Evolutionary conservation across 2,113 vertebrate genomes (phyloP).

Genomic region (Nyctibius bracteatus): DNA sequence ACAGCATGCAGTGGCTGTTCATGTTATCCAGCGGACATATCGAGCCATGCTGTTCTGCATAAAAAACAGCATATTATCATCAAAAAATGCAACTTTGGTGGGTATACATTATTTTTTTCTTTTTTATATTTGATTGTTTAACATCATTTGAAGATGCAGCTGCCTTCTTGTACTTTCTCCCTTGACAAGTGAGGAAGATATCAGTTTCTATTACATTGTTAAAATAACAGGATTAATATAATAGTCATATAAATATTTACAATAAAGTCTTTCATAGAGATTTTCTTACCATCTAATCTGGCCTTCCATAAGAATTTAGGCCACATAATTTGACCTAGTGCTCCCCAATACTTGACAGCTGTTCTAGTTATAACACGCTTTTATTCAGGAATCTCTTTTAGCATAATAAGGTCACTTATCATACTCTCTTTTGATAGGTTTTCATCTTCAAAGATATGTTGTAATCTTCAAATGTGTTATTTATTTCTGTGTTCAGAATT

Average conservation of each 20-base stretch:
- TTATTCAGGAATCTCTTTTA: neutral
- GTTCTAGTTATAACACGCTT: neutral
- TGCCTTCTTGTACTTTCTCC: neutral
- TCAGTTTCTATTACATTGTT: neutral
- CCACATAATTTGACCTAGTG: neutral
- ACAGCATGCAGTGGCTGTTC: conserved; percentile 80
- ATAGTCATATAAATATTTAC: neutral
- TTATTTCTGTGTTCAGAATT: neutral
- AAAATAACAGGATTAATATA: neutral
- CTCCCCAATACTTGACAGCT: neutral
- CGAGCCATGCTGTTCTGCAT: conserved; percentile 90
- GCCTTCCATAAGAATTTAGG: neutral
- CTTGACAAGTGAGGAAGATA: neutral
- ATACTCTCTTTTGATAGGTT: neutral
- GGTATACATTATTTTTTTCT: neutral
- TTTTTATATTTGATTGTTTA: neutral
- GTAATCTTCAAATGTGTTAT: neutral
- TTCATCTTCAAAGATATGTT: neutral
- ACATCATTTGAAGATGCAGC: neutral
- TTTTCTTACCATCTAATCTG: neutral
- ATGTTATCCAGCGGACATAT: conserved; percentile 84
- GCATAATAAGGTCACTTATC: neutral
- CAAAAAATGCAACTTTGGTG: conserved; percentile 79
- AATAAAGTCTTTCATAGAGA: neutral
- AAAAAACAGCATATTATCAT: conserved; percentile 72